These are phyloP conservation scores for Cryptosula pallasiana DNA, from an alignment of 2,888 invertebrate genomes.

Conservation along the genomic window DNA sequence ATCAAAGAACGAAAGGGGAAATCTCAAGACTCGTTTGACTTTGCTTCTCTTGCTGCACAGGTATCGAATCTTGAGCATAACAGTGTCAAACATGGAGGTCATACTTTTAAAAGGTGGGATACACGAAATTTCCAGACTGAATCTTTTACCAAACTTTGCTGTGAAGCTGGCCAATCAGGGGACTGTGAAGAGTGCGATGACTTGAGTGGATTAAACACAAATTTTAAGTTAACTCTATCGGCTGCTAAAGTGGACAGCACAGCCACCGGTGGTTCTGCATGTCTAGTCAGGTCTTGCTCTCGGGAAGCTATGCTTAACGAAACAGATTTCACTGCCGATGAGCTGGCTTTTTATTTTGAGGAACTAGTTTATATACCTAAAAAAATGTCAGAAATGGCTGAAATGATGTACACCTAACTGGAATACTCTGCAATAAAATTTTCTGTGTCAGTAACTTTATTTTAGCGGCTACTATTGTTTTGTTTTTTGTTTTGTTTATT, in stretches of 20 bases:
- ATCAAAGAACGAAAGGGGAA: not conserved
- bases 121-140: not conserved
- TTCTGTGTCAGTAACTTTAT: too few relatives aligned
- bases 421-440: too few relatives aligned
- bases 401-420: conserved; percentile 92
- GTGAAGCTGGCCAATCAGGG: not conserved
- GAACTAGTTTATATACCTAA: conserved; percentile 92
- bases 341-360: conserved; percentile 91
- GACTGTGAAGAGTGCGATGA: not conserved
- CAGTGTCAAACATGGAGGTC: not conserved
- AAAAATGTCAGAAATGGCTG: conserved; percentile 96
- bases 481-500: too few relatives aligned
- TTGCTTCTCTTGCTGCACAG: conserved; percentile 11
- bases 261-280: not conserved
- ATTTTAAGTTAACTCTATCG: not conserved
- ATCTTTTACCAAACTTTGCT: not conserved
- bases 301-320: conserved; percentile 67
- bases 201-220: not conserved
- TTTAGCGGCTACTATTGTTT: too few relatives aligned
- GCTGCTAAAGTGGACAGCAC: not conserved
- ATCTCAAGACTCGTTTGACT: not conserved
- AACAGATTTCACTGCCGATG: conserved; percentile 80
- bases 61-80: not conserved
- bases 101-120: not conserved
- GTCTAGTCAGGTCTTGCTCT: conserved; percentile 60